A percentile compares a stretch with the other conserved stretches of the same genome.
These are phyloP conservation scores for Scortum barcoo DNA, from an alignment of 2,113 vertebrate species.

Conservation along the genomic window DNA sequence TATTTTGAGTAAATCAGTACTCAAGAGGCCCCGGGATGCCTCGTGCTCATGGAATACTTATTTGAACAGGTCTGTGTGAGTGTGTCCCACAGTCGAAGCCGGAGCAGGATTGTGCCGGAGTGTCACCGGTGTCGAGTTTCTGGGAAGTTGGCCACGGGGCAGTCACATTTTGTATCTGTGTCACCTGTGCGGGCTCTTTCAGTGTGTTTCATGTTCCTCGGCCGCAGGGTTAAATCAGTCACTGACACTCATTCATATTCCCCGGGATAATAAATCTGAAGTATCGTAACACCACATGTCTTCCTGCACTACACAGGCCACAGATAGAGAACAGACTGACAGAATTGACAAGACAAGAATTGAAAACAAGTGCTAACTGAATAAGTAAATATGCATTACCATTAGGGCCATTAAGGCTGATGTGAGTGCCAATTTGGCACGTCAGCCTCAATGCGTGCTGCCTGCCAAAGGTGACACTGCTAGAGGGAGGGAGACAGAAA, in stretches of 20 bases:
- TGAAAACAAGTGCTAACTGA: constrained; percentile 74
- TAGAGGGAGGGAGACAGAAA: constrained; percentile 51
- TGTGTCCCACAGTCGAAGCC: constrained; percentile 52
- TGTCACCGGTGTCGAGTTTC: constrained; percentile 75
- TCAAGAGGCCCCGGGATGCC: constrained; percentile 76
- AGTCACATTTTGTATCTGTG: constrained; percentile 71
- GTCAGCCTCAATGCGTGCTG: constrained; percentile 32
- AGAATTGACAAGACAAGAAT: too few species aligned
- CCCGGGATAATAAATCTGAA: constrained; percentile 59
- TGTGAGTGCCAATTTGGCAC: constrained; percentile 63
- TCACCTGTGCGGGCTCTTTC: constrained; percentile 74
- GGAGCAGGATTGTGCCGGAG: constrained; percentile 48
- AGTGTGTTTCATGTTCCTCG: constrained; percentile 60
- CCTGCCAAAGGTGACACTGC: constrained; percentile 59
- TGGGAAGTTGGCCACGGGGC: constrained; percentile 67
- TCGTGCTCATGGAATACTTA: constrained; percentile 77
- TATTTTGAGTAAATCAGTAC: constrained; percentile 85
- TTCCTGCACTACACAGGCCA: constrained; percentile 52
- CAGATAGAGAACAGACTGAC: constrained; percentile 71
- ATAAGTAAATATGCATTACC: constrained; percentile 71
- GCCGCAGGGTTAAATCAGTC: constrained; percentile 73
- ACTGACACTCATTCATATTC: constrained; percentile 76
- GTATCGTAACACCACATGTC: constrained; percentile 69
- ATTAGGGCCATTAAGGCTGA: constrained; percentile 64
- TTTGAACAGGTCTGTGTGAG: constrained; percentile 76